Percentiles rank a stretch among this genome's conserved stretches.
Conservation (phyloP, 2,113 vertebrate species). For the Engystomops pustulosus region DNA sequence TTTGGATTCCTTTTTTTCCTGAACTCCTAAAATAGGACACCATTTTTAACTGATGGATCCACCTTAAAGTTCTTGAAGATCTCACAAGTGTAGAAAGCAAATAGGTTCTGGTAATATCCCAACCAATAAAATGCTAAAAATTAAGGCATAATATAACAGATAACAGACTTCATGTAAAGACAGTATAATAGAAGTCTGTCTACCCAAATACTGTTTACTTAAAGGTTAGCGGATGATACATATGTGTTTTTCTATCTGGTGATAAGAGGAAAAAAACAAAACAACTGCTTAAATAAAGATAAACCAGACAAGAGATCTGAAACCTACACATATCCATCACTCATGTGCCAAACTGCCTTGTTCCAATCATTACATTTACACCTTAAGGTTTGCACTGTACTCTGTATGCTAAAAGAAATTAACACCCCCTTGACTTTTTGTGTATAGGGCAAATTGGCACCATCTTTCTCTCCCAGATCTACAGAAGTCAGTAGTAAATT, state of each 20-base stretch:
- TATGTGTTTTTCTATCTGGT: background rate
- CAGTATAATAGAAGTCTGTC: no score
- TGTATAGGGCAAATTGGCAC: conserved; percentile 24
- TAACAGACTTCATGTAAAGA: no score
- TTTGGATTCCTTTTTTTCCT: no score
- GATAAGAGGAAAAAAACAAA: conserved; percentile 10
- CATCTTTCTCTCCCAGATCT: conserved; percentile 18
- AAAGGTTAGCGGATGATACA: background rate
- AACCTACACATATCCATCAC: conserved; percentile 42
- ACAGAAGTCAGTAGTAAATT: conserved; percentile 14
- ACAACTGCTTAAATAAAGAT: conserved; percentile 30
- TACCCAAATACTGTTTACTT: no score
- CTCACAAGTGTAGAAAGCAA: background rate
- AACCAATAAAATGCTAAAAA: background rate
- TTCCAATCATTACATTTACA: conserved; percentile 33
- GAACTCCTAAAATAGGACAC: no score
- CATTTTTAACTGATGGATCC: no score
- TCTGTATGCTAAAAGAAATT: conserved; percentile 18
- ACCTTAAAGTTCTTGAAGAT: no score
- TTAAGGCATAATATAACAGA: no score
- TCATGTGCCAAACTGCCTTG: conserved; percentile 18
- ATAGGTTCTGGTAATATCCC: no score
- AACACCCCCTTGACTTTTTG: conserved; percentile 32
- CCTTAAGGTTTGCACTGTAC: conserved; percentile 39
- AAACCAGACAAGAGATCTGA: background rate